Evolutionary conservation across 2,797 vertebrate species (phyloP), one percentile per base, ranked within the genome.

Genomic region (Eospalax fontanierii): DNA sequence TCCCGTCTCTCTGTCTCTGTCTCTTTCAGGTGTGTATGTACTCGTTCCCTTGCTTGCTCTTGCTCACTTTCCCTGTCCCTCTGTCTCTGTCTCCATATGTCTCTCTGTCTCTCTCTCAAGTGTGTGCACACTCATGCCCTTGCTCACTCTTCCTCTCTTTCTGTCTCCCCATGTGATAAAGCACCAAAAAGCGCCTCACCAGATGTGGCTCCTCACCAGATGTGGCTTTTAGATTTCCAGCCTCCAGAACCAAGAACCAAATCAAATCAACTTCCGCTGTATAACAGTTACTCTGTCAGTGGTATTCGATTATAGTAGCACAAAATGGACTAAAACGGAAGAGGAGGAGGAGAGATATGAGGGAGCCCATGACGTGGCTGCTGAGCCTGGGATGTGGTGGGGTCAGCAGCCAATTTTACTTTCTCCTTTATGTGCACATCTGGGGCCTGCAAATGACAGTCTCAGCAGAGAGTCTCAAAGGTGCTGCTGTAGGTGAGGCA

Each of bases 371-470:
- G 35, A 14, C 33, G 22, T 65, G 40, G 84, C 38, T 79, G 2
- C 54, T 50, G 61, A 81, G 26, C 26, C 57, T 66, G 21, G 76
- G 81, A 50, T 59, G n/a, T 10, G 30, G 57, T 24, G 7, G 0
- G 21, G 9, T 92, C 50, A n/a, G 65, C 54, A 50, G 61, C 61
- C 14, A 38, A 0, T 66, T 90, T 90, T 83, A 81, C 40, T 63
- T 66, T 86, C 71, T 95, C 43, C 90, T 94, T 88, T 33, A 12
- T 75, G 68, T 68, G 40, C 15, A 28, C 22, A 50, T 83, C 18
- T 43, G 11, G 71, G 57, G 16, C 59, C 50, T 90, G 81, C 75
- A 63, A 70, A 59, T 22, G 63, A 80, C 35, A n/a, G 65, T n/a
- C 40, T 2, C 43, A 54, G 30, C 4, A 28, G 63, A 86, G 63